Evolutionary conservation across 2,888 invertebrate species (phyloP), one percentile per base, ranked within the genome.

Genomic region (Allacma fusca): DNA sequence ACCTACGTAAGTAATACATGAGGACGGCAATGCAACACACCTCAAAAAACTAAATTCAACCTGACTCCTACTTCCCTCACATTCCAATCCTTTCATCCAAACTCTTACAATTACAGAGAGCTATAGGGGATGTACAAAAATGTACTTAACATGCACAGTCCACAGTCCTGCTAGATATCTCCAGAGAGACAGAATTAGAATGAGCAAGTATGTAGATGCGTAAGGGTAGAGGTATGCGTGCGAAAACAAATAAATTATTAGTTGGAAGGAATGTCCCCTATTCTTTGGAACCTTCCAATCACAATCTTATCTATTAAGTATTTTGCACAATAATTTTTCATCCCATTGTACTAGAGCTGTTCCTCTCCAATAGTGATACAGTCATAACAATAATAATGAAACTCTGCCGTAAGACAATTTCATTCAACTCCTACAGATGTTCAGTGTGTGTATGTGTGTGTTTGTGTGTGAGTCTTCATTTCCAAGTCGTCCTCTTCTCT

Each of bases 1-100:
- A 28, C 64, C 64, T 64, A 64, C 64, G 64, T 28, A 59, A 59
- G n/a, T 34, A 64, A 64, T 24, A 64, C 64, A 64, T 24, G 5
- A 64, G 16, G 26, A 2, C 4, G 50, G 19, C 50, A 2, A 50
- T 5, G 19, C 50, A 50, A 50, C 50, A 50, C 19, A 50, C 50
- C 50, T 50, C 50, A 50, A 50, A n/a, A 9, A 34, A 50, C 50
- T 16, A 50, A 50, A 50, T 16, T 12, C 5, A 50, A 19, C 50
- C 50, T 2, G 19, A 50, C 50, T 50, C 9, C 50, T 50, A 16
- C 5, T 9, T 50, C 19, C n/a, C 16, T 12, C 19, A 50, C 50
- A 50, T 50, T 50, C 50, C 9, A 19, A 50, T 50, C 50, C 50
- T 16, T 50, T 50, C 16, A 50, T 16, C 16, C 40, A 40, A 5